These are phyloP conservation scores for Spodoptera frugiperda DNA, from an alignment of 1,140 invertebrate species.

Conservation along the genomic window DNA sequence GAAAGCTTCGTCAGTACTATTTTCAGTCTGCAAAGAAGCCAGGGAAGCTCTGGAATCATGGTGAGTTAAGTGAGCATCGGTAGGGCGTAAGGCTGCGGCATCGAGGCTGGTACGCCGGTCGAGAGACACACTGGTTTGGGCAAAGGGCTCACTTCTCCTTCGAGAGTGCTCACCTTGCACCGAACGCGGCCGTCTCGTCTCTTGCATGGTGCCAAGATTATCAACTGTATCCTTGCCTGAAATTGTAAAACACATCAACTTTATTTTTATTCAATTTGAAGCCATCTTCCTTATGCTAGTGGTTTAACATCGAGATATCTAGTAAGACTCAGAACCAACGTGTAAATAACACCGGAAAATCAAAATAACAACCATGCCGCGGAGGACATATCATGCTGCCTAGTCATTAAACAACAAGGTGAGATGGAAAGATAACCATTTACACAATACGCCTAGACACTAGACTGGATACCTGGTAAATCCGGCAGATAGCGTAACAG, in stretches of 20 bases:
- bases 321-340: constrained; percentile 73
- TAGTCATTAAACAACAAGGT: constrained; percentile 28
- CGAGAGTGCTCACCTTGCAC: constrained; percentile 75
- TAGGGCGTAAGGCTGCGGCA: constrained; percentile 66
- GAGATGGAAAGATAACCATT: constrained; percentile 5
- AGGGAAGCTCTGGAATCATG: constrained; percentile 81
- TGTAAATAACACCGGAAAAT: constrained; percentile 52
- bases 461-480: constrained; percentile 15
- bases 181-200: constrained; percentile 72
- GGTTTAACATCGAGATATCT: constrained; percentile 6
- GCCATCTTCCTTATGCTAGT: background rate
- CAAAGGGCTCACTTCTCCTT: constrained; percentile 81
- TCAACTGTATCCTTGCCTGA: constrained; percentile 86
- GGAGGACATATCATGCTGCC: constrained; percentile 54
- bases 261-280: background rate
- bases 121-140: constrained; percentile 67
- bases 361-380: constrained; percentile 64
- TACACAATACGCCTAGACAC: constrained; percentile 33
- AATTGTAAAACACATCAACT: constrained; percentile 43
- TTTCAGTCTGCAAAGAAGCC: constrained; percentile 81
- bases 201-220: constrained; percentile 77
- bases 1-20: constrained; percentile 84
- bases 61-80: constrained; percentile 69
- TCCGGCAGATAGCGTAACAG: constrained; percentile 21
- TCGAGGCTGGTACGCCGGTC: constrained; percentile 80